Evolutionary conservation across 2,888 invertebrate species (phyloP), one percentile per base, ranked within the genome.

Genomic region (Leptogaster cylindrica): DNA sequence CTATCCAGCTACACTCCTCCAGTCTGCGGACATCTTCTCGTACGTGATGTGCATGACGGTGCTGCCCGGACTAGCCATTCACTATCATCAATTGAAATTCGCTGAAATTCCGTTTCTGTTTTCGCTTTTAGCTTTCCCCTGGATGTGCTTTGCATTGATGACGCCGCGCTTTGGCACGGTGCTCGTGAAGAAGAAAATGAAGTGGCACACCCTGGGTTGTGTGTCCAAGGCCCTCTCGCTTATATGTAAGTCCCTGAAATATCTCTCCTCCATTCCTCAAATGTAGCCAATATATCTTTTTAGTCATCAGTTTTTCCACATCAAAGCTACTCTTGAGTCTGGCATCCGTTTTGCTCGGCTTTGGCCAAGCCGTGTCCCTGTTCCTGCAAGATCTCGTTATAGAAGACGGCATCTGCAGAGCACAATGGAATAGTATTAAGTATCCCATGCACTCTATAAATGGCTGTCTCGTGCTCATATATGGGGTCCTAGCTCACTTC

Each of bases 121-220:
- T 70, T 80, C 79, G 0, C 70, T 80, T 63, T 71, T 80, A n/a
- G 80, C 81, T n/a, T 80, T 80, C 67, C 80, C 80, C 1, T 80
- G 80, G 80, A 81, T 80, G 80, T 80, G 80, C 71, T 80, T 80
- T 68, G 78, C 80, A 1, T 71, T 80, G 72, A 80, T 80, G 81
- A 80, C 80, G 18, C 80, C 81, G 1, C 77, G 80, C 6, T 80
- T 80, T 66, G 79, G 80, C 1, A 75, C 66, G 28, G 78, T 77
- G 5, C 74, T 80, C 3, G 76, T 76, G 64, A 79, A 79, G 58
- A 75, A 75, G 8, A 79, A 79, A 69, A 73, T 77, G 18, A 75
- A 79, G 36, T 80, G 80, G 80, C 78, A 79, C 70, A 77, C 77
- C 0, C 67, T 80, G 64, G 80, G 80, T 33, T 79, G 79, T 69